A percentile compares a stretch with the other conserved stretches of the same genome.
Evolutionary conservation across 2,888 invertebrate species (phyloP).

Genomic region (Amblyteles armatorius): DNA sequence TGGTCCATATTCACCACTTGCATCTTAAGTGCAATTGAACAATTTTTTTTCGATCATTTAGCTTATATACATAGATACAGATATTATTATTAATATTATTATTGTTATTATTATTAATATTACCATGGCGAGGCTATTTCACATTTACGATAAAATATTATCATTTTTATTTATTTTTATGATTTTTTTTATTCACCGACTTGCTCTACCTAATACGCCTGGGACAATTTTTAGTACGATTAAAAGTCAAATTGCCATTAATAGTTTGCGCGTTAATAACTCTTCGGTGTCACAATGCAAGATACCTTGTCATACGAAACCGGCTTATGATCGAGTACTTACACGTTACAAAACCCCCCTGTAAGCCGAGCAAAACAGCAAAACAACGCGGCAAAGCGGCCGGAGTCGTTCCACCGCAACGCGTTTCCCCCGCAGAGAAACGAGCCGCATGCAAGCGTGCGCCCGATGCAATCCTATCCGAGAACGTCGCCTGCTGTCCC

Average conservation of each 20-base stretch:
- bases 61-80: too few relatives aligned
- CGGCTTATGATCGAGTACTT: constrained; percentile 7
- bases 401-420: constrained; percentile 20
- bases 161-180: too few relatives aligned
- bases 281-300: constrained; percentile 2
- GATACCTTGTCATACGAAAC: constrained; percentile 13
- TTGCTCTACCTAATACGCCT: background rate
- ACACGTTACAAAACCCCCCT: background rate
- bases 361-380: constrained; percentile 13
- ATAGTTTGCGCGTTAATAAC: background rate
- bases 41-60: too few relatives aligned
- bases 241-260: background rate
- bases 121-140: too few relatives aligned
- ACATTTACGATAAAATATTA: too few relatives aligned
- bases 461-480: constrained; percentile 35
- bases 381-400: background rate
- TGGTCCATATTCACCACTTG: too few relatives aligned
- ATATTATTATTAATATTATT: too few relatives aligned
- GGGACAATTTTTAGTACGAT: background rate
- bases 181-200: too few relatives aligned
- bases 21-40: too few relatives aligned
- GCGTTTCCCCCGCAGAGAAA: constrained; percentile 21
- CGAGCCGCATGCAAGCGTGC: constrained; percentile 27
- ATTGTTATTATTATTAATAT: too few relatives aligned
- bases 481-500: constrained; percentile 40